Evolutionary conservation across 1,140 invertebrate genomes (phyloP).

Genomic region (Venturia canescens): DNA sequence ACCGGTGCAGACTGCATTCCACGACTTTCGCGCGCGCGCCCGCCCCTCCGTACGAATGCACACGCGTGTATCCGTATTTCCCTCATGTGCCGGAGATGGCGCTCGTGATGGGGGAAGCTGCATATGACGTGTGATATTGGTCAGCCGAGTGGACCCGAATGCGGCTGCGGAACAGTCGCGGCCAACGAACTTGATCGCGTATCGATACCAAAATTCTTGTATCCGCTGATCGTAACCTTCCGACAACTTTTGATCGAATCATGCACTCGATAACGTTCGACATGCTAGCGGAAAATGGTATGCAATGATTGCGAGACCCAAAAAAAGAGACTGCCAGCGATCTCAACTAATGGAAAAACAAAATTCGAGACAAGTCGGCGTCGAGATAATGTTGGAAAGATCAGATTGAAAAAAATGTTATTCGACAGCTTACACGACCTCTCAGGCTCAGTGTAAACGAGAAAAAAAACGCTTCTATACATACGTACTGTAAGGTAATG

Average conservation of each 20-base stretch:
- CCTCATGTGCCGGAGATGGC: not conserved
- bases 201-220: not conserved
- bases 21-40: conserved; percentile 25
- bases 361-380: not conserved
- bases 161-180: not conserved
- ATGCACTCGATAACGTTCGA: not conserved
- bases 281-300: not conserved
- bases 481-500: not conserved
- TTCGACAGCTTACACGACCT: conserved; percentile 35
- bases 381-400: conserved; percentile 14
- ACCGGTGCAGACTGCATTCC: conserved; percentile 56
- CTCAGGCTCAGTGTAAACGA: not conserved
- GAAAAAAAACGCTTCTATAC: not conserved
- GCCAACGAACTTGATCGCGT: not conserved
- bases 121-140: not conserved
- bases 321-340: not conserved
- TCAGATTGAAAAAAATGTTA: conserved; percentile 34
- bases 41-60: conserved; percentile 34
- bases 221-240: not conserved
- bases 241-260: not conserved
- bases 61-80: conserved; percentile 12
- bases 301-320: not conserved
- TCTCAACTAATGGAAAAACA: not conserved
- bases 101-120: not conserved
- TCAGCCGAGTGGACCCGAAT: not conserved